Evolutionary conservation across 2,113 vertebrate species (phyloP), one percentile per base, ranked within the genome.

Genomic region (Pithys albifrons): DNA sequence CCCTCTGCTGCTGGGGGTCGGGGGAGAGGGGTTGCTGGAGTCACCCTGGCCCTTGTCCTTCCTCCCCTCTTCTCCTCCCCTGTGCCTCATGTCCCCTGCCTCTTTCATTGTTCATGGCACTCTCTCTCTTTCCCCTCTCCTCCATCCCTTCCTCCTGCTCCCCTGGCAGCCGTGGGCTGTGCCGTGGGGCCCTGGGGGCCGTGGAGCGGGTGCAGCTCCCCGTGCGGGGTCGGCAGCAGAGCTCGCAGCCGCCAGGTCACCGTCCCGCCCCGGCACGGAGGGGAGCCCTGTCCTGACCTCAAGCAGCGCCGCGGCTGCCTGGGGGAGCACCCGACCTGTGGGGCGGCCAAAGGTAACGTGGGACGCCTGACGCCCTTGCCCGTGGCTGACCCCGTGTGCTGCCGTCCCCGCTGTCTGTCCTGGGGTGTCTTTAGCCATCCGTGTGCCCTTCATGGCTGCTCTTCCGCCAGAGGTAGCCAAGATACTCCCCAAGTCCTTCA

Each of bases 291-390:
- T 54, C 98, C 98, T 0, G 98, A 99, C 88, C 98, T 99, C 78
- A 98, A 98, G 89, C 99, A 99, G 96, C 98, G 98, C 12, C 95
- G 98, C 10, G 99, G 99, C 41, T 99, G 99, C 96, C 98, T 98
- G 8, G 98, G 98, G 55, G 98, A 99, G 85, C 96, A 97, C 46
- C 92, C 92, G 4, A 67, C 97, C 49, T 99, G 98, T 74, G 96
- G 96, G 57, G 93, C 85, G 0, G 98, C 98, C 7, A 97, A 98
- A 98, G 98, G 99, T 99, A 97, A 91, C 0, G 11, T 0, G 13
- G n/a, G 54, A 11, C 46, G 52, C 33, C 39, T 3, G 12, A 39
- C n/a, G 45, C 27, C 69, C 58, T 52, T 4, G 3, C 18, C 48
- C 1, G 0, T 7, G 49, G 10, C 27, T 1, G 0, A 15, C 28